These are phyloP conservation scores for Gonatopus flavifemur DNA, from an alignment of 1,140 invertebrate species.

Conservation along the genomic window DNA sequence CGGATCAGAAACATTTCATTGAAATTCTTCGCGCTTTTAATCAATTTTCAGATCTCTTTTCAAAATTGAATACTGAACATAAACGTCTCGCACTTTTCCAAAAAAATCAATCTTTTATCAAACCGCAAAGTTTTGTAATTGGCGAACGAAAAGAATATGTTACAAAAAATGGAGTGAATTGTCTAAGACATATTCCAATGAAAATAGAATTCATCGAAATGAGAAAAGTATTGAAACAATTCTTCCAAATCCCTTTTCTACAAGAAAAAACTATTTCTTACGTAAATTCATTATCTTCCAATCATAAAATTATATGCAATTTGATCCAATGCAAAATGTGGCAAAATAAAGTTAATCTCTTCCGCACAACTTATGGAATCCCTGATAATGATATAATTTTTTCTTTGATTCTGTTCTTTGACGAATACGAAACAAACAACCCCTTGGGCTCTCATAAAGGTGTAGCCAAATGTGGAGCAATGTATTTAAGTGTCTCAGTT, in stretches of 20 bases:
- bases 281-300: neutral
- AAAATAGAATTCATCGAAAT: neutral
- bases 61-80: neutral
- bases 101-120: neutral
- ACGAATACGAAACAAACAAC: constrained; percentile 22
- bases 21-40: too few relatives aligned
- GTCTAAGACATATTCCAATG: neutral
- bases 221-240: neutral
- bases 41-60: too few relatives aligned
- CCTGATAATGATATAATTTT: constrained; percentile 19
- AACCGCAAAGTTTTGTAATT: neutral
- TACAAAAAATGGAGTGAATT: neutral
- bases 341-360: constrained; percentile 19
- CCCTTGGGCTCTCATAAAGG: constrained; percentile 18
- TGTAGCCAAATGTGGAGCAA: constrained; percentile 7
- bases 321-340: constrained; percentile 31
- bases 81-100: neutral
- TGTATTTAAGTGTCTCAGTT: constrained; percentile 9
- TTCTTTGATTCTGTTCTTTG: constrained; percentile 23
- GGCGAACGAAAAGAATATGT: neutral
- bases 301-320: constrained; percentile 14
- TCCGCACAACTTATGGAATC: too few relatives aligned
- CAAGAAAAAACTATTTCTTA: neutral
- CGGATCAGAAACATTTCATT: too few relatives aligned
- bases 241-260: neutral